Evolutionary conservation across 2,113 vertebrate species (phyloP), one percentile per base, ranked within the genome.

Genomic region (Mirounga angustirostris): DNA sequence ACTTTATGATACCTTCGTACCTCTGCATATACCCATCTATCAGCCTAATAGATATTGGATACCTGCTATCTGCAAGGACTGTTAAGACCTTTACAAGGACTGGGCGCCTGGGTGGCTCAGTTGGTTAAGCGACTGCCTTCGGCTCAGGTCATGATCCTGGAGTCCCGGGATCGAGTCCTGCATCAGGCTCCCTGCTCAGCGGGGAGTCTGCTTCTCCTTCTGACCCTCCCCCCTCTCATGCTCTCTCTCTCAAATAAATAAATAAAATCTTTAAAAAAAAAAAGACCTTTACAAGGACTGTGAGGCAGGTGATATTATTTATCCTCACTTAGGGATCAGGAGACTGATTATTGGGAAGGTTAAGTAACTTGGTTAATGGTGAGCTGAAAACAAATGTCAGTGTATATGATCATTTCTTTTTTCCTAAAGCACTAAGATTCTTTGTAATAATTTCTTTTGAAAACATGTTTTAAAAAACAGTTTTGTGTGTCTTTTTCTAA

Each of bases 371-470:
- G 19, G 8, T 69, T 89, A 85, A 86, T 59, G 63, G 40, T 73
- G 85, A 69, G n/a, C 40, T 76, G 36, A 83, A 89, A 80, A 43
- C 33, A 65, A 79, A 6, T 52, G 4, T 56, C 8, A 11, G 2
- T 82, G 40, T 86, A 54, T 82, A 15, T 59, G 11, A 81, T 76
- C 15, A 46, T 86, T 89, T 78, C 22, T 82, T 93, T 76, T n/a
- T 82, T 76, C 43, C 76, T 91, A 40, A 91, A 91, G 30, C 74
- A 52, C 22, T 91, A 78, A 86, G 28, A 91, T 61, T 74, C 21
- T 93, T 81, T 59, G 19, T 73, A 79, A 85, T 9, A 58, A 65
- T 74, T 92, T 84, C 5, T 94, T 96, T 86, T 84, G 26, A 65
- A 92, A 91, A 78, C 22, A 3, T 88, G 19, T 86, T 78, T 50